Evolutionary conservation across 2,797 vertebrate genomes (phyloP), one percentile per base, ranked within the genome.

Genomic region (Smutsia temminckii): DNA sequence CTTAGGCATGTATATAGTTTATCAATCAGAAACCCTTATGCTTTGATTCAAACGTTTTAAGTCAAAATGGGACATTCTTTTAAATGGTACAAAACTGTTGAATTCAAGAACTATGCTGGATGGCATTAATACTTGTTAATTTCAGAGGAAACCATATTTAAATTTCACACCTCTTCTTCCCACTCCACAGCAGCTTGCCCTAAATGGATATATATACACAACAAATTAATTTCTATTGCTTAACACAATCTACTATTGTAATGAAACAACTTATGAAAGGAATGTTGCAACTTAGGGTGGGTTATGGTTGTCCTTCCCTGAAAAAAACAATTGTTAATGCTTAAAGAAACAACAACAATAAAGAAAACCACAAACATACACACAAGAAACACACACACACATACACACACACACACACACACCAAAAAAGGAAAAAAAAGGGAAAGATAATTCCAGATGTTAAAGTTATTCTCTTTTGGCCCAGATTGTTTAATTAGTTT

Each of bases 271-370:
- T 98, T 97, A 99, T 98, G 98, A 98, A 97, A 98, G 97, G 97
- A 98, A 98, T 99, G 98, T 98, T 98, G 98, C 98, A 98, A 98
- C 98, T 98, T 98, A 99, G 98, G 98, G 98, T 98, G 98, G 98
- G 92, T 98, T 98, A 98, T 98, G 98, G 98, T 96, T 98, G 97
- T 98, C 98, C 98, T 98, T 98, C 97, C 98, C 98, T 98, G 98
- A 98, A 98, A 98, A 98, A 97, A 97, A 98, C 94, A 98, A 95
- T 18, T 92, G 68, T 97, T 91, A 97, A 97, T 97, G 97, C 96
- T 97, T 91, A 93, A 98, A 97, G 75, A 98, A 97, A 96, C 3
- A 89, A 95, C 49, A 94, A 97, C 3, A 95, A 95, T 34, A 69
- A 96, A 49, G 95, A 83, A 94, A 91, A 88, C 78, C 95, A 97